Percentiles rank a stretch among this genome's conserved stretches.
phyloP scores from a whole-genome alignment of 2,888 invertebrate species.

The Heliconius cydno region DNA sequence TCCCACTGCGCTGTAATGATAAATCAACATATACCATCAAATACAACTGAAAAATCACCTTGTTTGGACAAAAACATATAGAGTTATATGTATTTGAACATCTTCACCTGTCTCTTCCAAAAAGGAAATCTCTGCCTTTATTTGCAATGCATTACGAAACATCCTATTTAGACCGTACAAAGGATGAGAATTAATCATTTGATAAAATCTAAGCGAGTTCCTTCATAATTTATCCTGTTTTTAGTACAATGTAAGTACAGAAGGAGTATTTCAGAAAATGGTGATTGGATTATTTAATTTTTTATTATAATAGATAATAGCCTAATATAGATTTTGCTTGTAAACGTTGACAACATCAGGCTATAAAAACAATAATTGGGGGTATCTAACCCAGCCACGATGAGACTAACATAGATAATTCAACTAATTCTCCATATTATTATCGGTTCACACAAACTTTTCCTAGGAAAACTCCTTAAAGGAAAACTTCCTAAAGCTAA shows the following conservation, averaged over 20 bases:
- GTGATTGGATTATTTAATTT: too few species aligned
- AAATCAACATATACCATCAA: neutral
- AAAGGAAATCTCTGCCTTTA: constrained; percentile 1
- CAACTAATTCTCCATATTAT: too few species aligned
- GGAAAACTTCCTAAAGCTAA: neutral
- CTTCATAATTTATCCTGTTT: constrained; percentile 6
- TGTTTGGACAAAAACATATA: neutral
- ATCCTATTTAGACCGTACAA: neutral
- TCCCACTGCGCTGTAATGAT: too few species aligned
- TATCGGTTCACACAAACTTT: too few species aligned
- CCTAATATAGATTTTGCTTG: too few species aligned
- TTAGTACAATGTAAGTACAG: neutral
- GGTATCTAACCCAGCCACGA: too few species aligned
- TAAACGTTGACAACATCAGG: too few species aligned
- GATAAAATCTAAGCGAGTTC: constrained; percentile 7
- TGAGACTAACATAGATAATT: too few species aligned
- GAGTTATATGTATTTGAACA: neutral
- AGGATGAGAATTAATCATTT: constrained; percentile 20
- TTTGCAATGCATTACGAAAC: constrained; percentile 6
- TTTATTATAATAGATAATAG: too few species aligned
- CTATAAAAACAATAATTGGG: too few species aligned
- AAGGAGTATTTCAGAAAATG: too few species aligned
- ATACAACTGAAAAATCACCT: neutral
- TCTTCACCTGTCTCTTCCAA: constrained; percentile 4
- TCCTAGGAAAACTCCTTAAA: neutral